Conservation (phyloP, 2,797 vertebrate species). For the Megaceryle alcyon region DNA sequence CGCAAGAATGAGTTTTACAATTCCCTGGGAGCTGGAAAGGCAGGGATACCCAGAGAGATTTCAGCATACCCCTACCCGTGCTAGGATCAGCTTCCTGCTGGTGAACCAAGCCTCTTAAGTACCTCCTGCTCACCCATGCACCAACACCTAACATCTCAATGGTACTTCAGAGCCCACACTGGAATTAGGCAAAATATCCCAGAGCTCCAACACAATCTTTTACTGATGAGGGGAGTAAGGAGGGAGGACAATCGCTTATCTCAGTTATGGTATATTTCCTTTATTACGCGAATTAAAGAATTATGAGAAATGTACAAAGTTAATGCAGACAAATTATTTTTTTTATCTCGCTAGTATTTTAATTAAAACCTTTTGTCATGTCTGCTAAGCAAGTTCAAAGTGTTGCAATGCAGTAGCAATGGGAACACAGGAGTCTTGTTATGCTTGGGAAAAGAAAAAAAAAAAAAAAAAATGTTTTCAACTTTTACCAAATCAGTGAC, state of each 20-base stretch:
- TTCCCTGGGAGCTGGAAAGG: neutral
- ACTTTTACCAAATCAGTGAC: conserved; percentile 63
- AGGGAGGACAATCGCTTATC: conserved; percentile 44
- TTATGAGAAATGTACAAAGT: conserved; percentile 54
- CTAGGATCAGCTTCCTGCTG: neutral
- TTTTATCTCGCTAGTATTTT: conserved; percentile 71
- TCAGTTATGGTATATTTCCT: conserved; percentile 22
- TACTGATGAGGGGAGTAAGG: neutral
- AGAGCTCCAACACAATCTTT: neutral
- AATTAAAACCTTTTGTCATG: conserved; percentile 79
- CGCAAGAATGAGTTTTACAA: neutral
- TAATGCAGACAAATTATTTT: conserved; percentile 69
- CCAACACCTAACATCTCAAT: neutral
- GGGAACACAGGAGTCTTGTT: conserved; percentile 31
- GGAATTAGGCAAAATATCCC: conserved; percentile 35
- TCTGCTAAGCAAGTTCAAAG: conserved; percentile 74
- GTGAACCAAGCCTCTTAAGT: neutral
- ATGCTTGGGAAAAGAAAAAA: conserved; percentile 1
- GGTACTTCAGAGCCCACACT: neutral
- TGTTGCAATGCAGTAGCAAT: conserved; percentile 44
- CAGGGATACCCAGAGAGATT: neutral
- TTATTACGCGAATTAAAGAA: conserved; percentile 70
- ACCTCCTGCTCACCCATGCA: neutral
- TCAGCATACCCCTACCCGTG: neutral
- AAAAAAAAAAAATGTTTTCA: conserved; percentile 45